Evolutionary conservation across 2,797 vertebrate genomes (phyloP).

Genomic region (Anguilla anguilla): DNA sequence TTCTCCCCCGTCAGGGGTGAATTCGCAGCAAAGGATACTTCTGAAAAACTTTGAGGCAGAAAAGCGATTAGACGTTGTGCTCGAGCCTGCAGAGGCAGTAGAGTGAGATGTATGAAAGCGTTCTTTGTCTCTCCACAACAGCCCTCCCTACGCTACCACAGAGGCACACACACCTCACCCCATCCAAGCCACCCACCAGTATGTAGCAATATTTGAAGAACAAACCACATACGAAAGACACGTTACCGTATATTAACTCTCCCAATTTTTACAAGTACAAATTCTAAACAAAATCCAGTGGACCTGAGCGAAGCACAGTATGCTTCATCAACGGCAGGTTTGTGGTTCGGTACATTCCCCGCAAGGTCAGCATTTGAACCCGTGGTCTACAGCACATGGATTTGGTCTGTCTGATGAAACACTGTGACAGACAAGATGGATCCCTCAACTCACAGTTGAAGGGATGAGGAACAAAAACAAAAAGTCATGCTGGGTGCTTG

Average conservation of each 20-base stretch:
- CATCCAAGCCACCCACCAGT: neutral
- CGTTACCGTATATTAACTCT: neutral
- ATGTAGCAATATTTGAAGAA: neutral
- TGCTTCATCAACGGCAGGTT: neutral
- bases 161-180: neutral
- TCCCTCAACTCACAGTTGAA: neutral
- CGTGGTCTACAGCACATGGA: neutral
- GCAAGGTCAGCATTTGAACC: neutral
- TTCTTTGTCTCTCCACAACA: neutral
- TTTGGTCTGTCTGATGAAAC: neutral
- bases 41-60: conserved; percentile 22
- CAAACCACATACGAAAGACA: neutral
- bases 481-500: neutral
- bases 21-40: conserved; percentile 10
- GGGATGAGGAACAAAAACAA: conserved; percentile 4
- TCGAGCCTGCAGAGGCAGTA: conserved; percentile 7
- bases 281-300: conserved; percentile 10
- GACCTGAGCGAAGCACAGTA: neutral
- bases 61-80: neutral
- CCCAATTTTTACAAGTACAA: neutral
- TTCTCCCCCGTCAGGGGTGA: neutral
- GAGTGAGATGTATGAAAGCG: neutral
- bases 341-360: neutral
- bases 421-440: neutral
- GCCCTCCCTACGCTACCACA: neutral